phyloP scores from a whole-genome alignment of 2,888 invertebrate genomes.

The Tanypteryx hageni region DNA sequence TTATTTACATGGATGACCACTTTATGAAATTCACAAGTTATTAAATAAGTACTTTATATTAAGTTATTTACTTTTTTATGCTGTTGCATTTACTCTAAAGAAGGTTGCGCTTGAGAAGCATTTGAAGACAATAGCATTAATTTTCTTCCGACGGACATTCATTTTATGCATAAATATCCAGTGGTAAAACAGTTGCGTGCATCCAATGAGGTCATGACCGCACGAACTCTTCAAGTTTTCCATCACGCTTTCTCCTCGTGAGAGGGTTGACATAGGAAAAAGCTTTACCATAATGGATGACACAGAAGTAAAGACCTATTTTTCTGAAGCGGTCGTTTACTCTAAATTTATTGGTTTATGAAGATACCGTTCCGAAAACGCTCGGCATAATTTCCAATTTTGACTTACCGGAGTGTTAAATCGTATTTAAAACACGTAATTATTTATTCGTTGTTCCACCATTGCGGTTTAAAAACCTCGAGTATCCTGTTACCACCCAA shows the following conservation, averaged over 20 bases:
- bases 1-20: too few relatives aligned
- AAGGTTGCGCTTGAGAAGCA: background rate
- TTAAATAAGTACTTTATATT: too few relatives aligned
- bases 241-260: slow-evolving; percentile 20
- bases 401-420: background rate
- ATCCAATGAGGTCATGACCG: slow-evolving; percentile 24
- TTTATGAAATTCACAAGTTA: too few relatives aligned
- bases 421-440: background rate
- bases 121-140: background rate
- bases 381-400: background rate
- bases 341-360: background rate
- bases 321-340: background rate
- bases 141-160: background rate
- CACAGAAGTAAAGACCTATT: background rate
- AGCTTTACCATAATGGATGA: background rate
- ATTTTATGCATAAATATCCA: background rate
- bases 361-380: background rate
- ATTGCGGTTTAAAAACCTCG: background rate
- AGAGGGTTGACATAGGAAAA: slow-evolving; percentile 9
- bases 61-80: too few relatives aligned
- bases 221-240: background rate
- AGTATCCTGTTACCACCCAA: slow-evolving; percentile 1
- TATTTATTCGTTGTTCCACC: background rate
- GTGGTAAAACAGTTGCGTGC: background rate
- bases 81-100: too few relatives aligned